Percentiles rank a stretch among this genome's conserved stretches.
phyloP scores from a whole-genome alignment of 2,797 vertebrate genomes.

The Halcyon smyrnensis region DNA sequence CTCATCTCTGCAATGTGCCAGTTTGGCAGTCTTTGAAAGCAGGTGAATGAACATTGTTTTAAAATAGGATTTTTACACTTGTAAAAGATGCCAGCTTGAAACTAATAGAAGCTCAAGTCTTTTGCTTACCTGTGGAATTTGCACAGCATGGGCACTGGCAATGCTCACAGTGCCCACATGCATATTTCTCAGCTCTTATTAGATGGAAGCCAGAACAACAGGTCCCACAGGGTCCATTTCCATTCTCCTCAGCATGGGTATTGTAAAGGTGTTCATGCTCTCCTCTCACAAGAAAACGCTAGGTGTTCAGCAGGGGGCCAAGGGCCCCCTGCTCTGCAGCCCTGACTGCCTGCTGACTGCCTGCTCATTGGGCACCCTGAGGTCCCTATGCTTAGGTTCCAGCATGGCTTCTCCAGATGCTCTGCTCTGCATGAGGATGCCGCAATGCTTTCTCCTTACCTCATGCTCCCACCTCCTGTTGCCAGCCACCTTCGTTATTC shows the following conservation, averaged over 20 bases:
- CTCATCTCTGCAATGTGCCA: neutral
- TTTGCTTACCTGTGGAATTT: neutral
- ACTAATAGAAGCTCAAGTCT: neutral
- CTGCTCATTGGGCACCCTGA: neutral
- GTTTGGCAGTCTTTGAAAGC: slow-evolving; percentile 13
- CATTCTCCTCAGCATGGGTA: neutral
- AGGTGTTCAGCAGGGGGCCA: rapidly evolving
- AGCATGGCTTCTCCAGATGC: neutral
- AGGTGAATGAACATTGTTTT: slow-evolving; percentile 7
- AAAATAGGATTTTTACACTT: neutral
- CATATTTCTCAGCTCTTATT: neutral
- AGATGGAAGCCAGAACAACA: neutral
- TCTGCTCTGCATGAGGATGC: neutral
- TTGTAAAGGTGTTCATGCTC: neutral
- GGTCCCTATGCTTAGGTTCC: neutral
- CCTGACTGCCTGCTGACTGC: neutral
- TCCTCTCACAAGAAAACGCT: neutral
- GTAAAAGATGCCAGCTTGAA: neutral
- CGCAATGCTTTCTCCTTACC: neutral
- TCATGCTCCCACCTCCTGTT: neutral
- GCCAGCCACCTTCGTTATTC: neutral
- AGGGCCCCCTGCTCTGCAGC: rapidly evolving
- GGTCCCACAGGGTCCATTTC: neutral
- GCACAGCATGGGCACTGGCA: neutral
- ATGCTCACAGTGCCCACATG: neutral